Evolutionary conservation across 2,113 vertebrate species (phyloP).

Genomic region (Muntiacus reevesi): DNA sequence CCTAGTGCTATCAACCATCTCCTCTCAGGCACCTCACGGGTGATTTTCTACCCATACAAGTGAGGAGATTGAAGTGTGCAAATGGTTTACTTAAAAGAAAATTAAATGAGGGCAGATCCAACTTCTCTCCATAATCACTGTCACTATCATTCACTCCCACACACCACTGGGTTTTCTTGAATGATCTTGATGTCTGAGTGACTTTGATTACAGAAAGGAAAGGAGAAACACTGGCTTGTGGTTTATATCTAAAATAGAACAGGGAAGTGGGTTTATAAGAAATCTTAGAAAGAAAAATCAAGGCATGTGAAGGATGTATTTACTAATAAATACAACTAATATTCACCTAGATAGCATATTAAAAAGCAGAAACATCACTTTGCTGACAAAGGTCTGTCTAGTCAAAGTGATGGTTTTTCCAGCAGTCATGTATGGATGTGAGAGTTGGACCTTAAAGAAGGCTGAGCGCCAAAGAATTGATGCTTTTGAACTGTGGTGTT

Average conservation of each 20-base stretch:
- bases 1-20: accelerated
- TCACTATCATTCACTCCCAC: background rate
- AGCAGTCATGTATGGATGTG: background rate
- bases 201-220: background rate
- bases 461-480: background rate
- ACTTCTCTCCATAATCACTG: background rate
- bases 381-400: background rate
- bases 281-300: background rate
- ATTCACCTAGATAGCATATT: background rate
- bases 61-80: background rate
- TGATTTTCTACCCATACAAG: background rate
- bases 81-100: constrained; percentile 7
- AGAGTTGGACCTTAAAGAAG: background rate
- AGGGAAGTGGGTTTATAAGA: background rate
- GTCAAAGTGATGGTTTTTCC: background rate
- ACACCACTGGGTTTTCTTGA: background rate
- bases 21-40: background rate
- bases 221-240: background rate
- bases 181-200: background rate
- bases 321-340: background rate
- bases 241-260: background rate
- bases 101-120: background rate
- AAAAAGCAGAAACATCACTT: background rate
- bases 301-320: background rate
- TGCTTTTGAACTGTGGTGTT: background rate